phyloP scores from a whole-genome alignment of 1,140 invertebrate genomes.

The Copidosoma floridanum region DNA sequence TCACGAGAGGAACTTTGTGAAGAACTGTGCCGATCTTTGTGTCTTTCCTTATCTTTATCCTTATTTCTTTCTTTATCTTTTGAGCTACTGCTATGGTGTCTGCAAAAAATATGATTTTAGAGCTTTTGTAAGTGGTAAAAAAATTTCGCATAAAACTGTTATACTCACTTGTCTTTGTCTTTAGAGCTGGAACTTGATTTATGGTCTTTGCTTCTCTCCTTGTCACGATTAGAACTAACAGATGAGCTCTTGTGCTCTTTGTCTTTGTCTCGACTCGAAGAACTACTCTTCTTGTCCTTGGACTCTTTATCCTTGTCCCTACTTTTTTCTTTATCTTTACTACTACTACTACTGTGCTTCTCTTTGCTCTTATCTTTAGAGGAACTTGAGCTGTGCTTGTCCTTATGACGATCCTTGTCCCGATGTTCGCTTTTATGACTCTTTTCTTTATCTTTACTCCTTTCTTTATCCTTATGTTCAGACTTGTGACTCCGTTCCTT shows the following conservation, averaged over 20 bases:
- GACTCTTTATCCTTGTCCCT: slow-evolving; percentile 36
- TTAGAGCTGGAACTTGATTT: slow-evolving; percentile 51
- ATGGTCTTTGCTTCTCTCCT: slow-evolving; percentile 47
- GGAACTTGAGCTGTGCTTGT: slow-evolving; percentile 47
- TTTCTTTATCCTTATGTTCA: slow-evolving; percentile 55
- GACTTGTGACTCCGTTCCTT: slow-evolving; percentile 61
- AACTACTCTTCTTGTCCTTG: slow-evolving; percentile 50
- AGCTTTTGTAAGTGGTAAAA: too few relatives aligned
- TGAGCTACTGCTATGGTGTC: slow-evolving; percentile 46
- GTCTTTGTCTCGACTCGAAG: slow-evolving; percentile 61
- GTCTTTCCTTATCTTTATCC: slow-evolving; percentile 42
- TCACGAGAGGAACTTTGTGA: slow-evolving; percentile 57
- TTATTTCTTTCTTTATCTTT: slow-evolving; percentile 52
- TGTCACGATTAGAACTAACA: slow-evolving; percentile 57
- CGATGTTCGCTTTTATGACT: slow-evolving; percentile 50
- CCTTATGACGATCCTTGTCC: slow-evolving; percentile 47
- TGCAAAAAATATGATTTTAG: slow-evolving; percentile 24
- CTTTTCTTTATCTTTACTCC: slow-evolving; percentile 51
- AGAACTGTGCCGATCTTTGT: slow-evolving; percentile 45
- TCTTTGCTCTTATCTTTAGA: slow-evolving; percentile 55
- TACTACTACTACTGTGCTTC: slow-evolving; percentile 36
- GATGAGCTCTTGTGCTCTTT: slow-evolving; percentile 62
- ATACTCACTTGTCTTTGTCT: slow-evolving; percentile 47
- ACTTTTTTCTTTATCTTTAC: slow-evolving; percentile 37
- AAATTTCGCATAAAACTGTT: background rate